These are phyloP conservation scores for Labroides dimidiatus DNA, from an alignment of 2,797 vertebrate species.

Conservation along the genomic window DNA sequence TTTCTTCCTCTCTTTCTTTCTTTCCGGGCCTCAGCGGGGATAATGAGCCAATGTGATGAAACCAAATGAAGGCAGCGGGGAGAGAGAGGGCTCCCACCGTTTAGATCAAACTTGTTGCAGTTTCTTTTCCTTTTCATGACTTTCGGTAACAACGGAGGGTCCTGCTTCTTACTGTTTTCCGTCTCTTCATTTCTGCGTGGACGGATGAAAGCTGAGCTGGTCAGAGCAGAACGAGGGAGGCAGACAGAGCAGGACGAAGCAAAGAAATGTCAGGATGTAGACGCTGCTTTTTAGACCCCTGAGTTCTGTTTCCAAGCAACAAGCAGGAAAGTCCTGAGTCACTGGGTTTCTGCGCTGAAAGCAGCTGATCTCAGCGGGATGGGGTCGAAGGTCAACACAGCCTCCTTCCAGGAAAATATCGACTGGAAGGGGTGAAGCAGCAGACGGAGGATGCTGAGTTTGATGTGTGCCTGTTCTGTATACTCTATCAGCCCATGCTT, in stretches of 20 bases:
- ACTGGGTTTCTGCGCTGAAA: conserved; percentile 53
- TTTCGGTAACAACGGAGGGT: conserved; percentile 28
- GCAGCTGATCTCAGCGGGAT: conserved; percentile 54
- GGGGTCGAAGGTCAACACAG: conserved; percentile 58
- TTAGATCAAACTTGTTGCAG: conserved; percentile 31
- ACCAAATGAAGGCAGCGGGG: conserved; percentile 49
- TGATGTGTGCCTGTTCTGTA: conserved; percentile 1
- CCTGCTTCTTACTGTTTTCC: not conserved
- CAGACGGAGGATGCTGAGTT: not conserved
- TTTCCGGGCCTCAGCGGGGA: conserved; percentile 37
- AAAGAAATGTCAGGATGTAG: conserved; percentile 45
- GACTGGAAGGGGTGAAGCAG: conserved; percentile 41
- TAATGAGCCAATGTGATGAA: conserved; percentile 52
- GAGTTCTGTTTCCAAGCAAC: conserved; percentile 72
- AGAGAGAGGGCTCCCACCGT: conserved; percentile 2
- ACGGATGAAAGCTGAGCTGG: conserved; percentile 39
- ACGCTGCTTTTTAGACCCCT: conserved; percentile 46
- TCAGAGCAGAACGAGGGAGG: conserved; percentile 19
- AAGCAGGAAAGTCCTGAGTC: conserved; percentile 68
- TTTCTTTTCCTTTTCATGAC: conserved; percentile 13
- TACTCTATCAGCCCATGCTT: not conserved
- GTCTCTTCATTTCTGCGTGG: not conserved
- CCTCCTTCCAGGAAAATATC: conserved; percentile 56
- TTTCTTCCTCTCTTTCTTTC: conserved; percentile 28
- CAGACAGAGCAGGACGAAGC: conserved; percentile 29